Conservation (phyloP, 2,113 vertebrate species). For the Globicephala melas region DNA sequence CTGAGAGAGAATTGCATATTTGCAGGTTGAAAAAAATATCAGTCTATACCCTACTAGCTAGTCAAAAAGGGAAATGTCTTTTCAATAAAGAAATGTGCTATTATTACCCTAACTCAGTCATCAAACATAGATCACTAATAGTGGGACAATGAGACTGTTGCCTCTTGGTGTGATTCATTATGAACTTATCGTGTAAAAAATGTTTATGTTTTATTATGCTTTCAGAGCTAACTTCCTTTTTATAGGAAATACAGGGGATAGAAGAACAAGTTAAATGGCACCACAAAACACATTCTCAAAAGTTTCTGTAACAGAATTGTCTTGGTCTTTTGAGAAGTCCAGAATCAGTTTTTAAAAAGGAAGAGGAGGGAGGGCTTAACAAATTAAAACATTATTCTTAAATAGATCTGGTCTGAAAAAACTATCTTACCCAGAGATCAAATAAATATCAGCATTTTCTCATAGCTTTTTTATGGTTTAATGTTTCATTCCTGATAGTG, state of each 20-base stretch:
- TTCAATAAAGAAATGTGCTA: neutral
- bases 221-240: neutral
- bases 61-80: neutral
- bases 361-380: neutral
- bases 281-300: neutral
- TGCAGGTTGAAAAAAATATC: neutral
- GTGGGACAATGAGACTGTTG: neutral
- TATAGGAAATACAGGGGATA: neutral
- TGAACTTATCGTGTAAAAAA: neutral
- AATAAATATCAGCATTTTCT: neutral
- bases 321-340: neutral
- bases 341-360: neutral
- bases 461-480: neutral
- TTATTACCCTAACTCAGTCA: neutral
- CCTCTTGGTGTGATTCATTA: neutral
- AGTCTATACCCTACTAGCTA: neutral
- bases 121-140: neutral
- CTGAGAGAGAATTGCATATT: neutral
- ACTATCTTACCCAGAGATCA: neutral
- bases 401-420: neutral
- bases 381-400: neutral
- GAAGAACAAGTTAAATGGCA: neutral
- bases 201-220: neutral
- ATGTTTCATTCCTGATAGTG: neutral
- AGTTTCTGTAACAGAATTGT: neutral